A percentile compares a stretch with the other conserved stretches of the same genome.
Conservation (phyloP, 2,888 invertebrate species). For the Cheilosia scutellata region DNA sequence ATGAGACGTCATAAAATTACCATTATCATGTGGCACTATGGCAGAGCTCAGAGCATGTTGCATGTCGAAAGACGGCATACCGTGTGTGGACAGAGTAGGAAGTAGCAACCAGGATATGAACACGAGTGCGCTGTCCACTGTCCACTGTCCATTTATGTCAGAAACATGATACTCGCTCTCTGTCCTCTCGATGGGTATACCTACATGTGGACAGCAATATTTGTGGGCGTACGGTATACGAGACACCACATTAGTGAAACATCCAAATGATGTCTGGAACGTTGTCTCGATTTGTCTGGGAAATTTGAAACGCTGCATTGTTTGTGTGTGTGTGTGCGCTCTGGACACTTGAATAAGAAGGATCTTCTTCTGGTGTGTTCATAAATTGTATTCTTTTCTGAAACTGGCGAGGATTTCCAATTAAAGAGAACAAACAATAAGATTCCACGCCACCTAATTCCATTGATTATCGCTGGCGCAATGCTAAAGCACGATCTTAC, state of each 20-base stretch:
- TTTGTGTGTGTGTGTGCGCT: constrained; percentile 11
- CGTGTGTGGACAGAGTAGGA: constrained; percentile 1
- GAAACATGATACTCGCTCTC: constrained; percentile 64
- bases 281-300: constrained; percentile 66
- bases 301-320: constrained; percentile 57
- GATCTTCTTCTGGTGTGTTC: constrained; percentile 22
- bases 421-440: constrained; percentile 62
- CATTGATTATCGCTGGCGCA: constrained; percentile 60
- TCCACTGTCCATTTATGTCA: constrained; percentile 73
- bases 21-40: constrained; percentile 72
- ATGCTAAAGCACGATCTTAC: constrained; percentile 70
- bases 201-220: constrained; percentile 52
- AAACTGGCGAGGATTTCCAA: constrained; percentile 53
- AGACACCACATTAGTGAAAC: constrained; percentile 47
- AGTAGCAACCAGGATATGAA: constrained; percentile 61
- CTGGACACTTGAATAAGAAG: constrained; percentile 35
- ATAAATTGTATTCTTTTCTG: constrained; percentile 33
- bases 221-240: constrained; percentile 49
- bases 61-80: constrained; percentile 49
- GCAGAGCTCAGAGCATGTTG: constrained; percentile 65
- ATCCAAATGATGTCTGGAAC: constrained; percentile 63
- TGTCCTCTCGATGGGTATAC: constrained; percentile 42
- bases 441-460: constrained; percentile 48
- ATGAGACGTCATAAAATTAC: constrained; percentile 72
- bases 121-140: constrained; percentile 44